Evolutionary conservation across 1,140 invertebrate species (phyloP), one percentile per base, ranked within the genome.

Genomic region (Pseudomyrmex sp.): DNA sequence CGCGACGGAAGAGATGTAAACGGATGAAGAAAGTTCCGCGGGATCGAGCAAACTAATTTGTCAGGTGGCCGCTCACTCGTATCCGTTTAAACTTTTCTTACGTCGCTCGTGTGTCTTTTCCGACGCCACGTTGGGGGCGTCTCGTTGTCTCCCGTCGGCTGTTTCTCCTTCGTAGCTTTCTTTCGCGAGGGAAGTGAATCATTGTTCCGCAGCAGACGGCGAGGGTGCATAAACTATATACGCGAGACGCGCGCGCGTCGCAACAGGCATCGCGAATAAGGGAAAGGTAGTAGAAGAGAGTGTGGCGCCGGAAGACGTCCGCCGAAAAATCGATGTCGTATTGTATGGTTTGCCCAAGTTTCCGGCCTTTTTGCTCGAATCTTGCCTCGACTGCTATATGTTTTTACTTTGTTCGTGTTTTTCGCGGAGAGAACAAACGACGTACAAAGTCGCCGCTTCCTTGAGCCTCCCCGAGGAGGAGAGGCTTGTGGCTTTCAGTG

Each of bases 261-360:
- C 50, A 70, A 70, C 35, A 70, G 76, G 70, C 56, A 74, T 50
- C 15, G 69, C 20, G 65, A 46, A 61, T 13, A 10, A 62, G 20
- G n/a, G 12, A 74, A 54, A n/a, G 44, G 35, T 20, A 3, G 26
- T 20, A 48, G 46, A 7, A 23, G 61, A 18, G 8, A 59, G 44
- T 15, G 62, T 0, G 56, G 62, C 48, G 58, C 35, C 35, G 35
- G 18, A 58, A 20, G 48, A 20, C 35, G 35, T 56, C 54, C 18
- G 23, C 13, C 44, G 73, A 84, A 54, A 74, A 87, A 88, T 88
- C 85, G 86, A 88, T 88, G 80, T 62, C 68, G 20, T 66, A 66
- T 35, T 35, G 5, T 18, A 73, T 77, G 70, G 79, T 48, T 12
- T 35, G 26, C 35, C 44, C 63, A 80, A 88, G 75, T 88, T 88